Conservation (phyloP, 1,140 invertebrate genomes). For the Euura saliciscinereae region DNA sequence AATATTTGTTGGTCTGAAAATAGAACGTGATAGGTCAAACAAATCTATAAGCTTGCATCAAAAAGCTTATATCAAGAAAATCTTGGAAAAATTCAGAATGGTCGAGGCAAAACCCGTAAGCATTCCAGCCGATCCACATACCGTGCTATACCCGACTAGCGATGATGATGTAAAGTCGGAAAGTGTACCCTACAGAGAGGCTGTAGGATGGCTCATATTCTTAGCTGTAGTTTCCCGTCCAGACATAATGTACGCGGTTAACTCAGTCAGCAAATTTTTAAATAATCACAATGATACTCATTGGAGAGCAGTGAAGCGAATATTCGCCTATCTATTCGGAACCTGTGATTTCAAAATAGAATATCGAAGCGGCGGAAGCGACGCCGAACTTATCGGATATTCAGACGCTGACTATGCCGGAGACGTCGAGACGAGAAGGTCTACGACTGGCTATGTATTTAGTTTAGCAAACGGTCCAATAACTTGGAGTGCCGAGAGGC, state of each 20-base stretch:
- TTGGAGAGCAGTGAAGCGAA: conserved; percentile 38
- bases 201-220: conserved; percentile 47
- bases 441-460: no score
- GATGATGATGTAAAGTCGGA: conserved; percentile 9
- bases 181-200: conserved; percentile 33
- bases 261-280: conserved; percentile 33
- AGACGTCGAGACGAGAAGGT: no score
- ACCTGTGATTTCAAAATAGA: conserved; percentile 7
- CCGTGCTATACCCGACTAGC: conserved; percentile 16
- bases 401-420: no score
- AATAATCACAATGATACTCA: conserved; percentile 30
- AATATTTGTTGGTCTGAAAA: conserved; percentile 18
- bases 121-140: conserved; percentile 24
- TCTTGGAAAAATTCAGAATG: conserved; percentile 20
- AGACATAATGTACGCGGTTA: conserved; percentile 45
- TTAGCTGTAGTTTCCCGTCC: conserved; percentile 38
- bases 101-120: conserved; percentile 14
- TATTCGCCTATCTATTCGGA: conserved; percentile 42
- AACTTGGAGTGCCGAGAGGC: conserved; percentile 28
- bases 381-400: no score
- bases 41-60: conserved; percentile 16
- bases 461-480: no score
- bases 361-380: no score
- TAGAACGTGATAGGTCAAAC: conserved; percentile 19
- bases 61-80: conserved; percentile 19